phyloP scores from a whole-genome alignment of 2,113 vertebrate genomes.

The Mus spicilegus region DNA sequence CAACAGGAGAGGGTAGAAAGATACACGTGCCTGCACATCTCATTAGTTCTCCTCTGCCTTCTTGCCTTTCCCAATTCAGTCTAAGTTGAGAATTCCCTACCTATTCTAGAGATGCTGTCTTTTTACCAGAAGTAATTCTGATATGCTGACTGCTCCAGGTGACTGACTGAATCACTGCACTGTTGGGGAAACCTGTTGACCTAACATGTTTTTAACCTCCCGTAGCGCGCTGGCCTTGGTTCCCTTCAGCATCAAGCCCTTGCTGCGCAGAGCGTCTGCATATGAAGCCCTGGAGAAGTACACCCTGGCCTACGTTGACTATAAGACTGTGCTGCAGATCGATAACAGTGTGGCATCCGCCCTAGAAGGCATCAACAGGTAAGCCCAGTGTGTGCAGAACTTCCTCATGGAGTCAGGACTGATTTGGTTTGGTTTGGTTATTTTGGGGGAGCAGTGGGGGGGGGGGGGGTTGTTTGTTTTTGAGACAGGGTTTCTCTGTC shows the following conservation, averaged over 20 bases:
- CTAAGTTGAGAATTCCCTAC: not conserved
- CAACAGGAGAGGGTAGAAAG: not conserved
- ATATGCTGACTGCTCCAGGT: not conserved
- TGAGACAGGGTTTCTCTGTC: no score
- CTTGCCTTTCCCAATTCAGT: not conserved
- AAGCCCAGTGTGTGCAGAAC: accelerated
- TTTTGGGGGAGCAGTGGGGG: no score
- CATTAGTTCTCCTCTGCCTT: not conserved
- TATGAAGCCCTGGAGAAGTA: slow-evolving; percentile 94
- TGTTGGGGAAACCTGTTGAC: not conserved
- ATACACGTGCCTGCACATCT: not conserved
- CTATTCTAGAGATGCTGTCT: not conserved
- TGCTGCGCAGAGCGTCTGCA: slow-evolving; percentile 93
- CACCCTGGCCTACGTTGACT: slow-evolving; percentile 93
- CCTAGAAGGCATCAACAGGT: slow-evolving; percentile 95
- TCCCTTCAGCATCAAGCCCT: slow-evolving; percentile 92
- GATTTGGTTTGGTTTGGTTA: no score
- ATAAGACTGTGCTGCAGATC: slow-evolving; percentile 93
- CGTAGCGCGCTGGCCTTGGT: slow-evolving; percentile 88
- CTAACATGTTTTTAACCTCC: slow-evolving; percentile 48
- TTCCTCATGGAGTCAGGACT: not conserved
- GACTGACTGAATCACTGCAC: not conserved
- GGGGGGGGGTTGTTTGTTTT: no score
- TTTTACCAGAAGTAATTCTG: not conserved
- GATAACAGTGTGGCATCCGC: slow-evolving; percentile 90